Evolutionary conservation across 2,888 invertebrate species (phyloP), one percentile per base, ranked within the genome.

Genomic region (Invenusta paracnida): DNA sequence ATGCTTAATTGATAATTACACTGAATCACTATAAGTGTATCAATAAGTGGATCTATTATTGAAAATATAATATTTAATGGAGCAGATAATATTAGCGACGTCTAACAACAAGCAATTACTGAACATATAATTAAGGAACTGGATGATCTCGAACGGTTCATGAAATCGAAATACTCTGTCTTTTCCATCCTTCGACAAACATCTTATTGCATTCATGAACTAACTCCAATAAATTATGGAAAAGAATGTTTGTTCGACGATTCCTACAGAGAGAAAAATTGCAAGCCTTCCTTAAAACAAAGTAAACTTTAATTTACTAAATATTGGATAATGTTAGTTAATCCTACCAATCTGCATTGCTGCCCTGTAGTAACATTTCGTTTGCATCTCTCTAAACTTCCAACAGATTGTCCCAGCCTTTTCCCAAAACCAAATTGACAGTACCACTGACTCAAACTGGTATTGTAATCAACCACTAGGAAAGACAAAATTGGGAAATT

Each of bases 171-270:
- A 48, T 48, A 5, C 17, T 48, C 48, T 48, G 48, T 48, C 73
- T 23, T 73, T 73, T 73, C 73, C 11, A 73, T 73, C 73, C 73
- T 73, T 73, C 73, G 73, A 73, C 27, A 73, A 2, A 73, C 5
- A 73, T 73, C 11, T 73, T 73, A 73, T 73, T 73, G 73, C 73
- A 73, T n/a, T 73, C 73, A 73, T 73, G 73, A 73, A 73, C 73
- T 23, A 73, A 73, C 73, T 5, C 73, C 17, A 73, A 73, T 73
- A 73, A 73, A 23, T 73, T 2, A 73, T 73, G 73, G 73, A 73
- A 73, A 73, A 73, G 73, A 73, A n/a, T 73, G 73, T 73, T 73
- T 73, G 73, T 73, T 73, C 23, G 25, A 23, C 73, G 73, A 73
- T 73, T 73, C 23, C 73, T 73, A 73, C 73, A 73, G 25, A 73